phyloP scores from a whole-genome alignment of 2,888 invertebrate genomes.

The Tortrix viridana region DNA sequence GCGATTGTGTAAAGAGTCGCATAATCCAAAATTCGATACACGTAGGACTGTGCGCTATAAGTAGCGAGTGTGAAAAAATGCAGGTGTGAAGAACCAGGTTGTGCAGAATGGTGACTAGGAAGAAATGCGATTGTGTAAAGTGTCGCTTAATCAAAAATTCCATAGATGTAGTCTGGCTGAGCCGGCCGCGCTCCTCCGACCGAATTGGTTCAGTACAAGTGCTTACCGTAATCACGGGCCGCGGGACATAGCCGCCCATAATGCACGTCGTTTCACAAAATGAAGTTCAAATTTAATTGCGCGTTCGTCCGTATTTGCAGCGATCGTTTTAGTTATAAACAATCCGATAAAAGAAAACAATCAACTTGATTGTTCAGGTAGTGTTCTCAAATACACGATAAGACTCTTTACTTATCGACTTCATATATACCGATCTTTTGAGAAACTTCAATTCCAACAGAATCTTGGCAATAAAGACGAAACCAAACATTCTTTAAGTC shows the following conservation, averaged over 20 bases:
- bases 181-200: neutral
- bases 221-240: neutral
- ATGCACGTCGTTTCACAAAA: constrained; percentile 1
- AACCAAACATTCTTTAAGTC: constrained; percentile 10
- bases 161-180: neutral
- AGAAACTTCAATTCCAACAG: constrained; percentile 4
- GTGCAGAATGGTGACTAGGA: too few species aligned
- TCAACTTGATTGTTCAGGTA: neutral
- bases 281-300: neutral
- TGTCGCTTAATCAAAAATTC: too few species aligned
- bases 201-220: neutral
- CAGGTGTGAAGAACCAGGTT: too few species aligned
- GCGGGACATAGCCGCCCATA: neutral
- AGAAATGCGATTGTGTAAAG: too few species aligned
- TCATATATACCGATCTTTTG: neutral
- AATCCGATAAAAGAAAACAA: neutral
- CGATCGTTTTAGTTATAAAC: neutral
- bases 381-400: neutral
- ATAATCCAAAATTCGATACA: constrained; percentile 5
- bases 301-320: too few species aligned
- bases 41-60: too few species aligned
- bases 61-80: too few species aligned
- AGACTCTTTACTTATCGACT: neutral
- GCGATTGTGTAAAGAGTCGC: too few species aligned
- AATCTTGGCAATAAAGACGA: neutral